Conservation (phyloP, 1,140 invertebrate genomes). For the Cydia splendana region DNA sequence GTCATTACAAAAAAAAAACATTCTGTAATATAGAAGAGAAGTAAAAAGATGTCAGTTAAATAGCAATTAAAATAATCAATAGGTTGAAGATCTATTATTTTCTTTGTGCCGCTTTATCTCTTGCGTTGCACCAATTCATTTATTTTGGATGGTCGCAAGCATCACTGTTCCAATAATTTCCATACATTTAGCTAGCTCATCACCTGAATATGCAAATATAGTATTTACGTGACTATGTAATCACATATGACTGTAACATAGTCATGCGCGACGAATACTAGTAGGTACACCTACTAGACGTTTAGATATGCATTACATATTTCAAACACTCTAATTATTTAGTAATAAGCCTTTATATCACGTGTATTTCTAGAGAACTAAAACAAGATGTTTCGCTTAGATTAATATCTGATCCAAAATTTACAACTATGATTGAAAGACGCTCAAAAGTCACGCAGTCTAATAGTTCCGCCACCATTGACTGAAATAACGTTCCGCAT, state of each 20-base stretch:
- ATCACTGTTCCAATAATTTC: conserved; percentile 3
- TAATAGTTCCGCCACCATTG: conserved; percentile 1
- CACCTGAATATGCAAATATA: not conserved
- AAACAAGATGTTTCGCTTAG: not conserved
- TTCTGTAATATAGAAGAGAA: no score
- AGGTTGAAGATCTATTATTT: not conserved
- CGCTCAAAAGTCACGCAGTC: conserved; percentile 1
- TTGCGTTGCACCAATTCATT: not conserved
- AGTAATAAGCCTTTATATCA: no score
- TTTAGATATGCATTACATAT: no score
- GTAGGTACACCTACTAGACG: not conserved
- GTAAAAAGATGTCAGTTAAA: no score
- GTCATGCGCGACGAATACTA: no score
- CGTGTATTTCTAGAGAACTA: no score
- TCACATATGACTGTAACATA: no score
- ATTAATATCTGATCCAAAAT: not conserved
- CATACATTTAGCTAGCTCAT: not conserved
- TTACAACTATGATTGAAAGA: conserved; percentile 14
- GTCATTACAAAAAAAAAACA: no score
- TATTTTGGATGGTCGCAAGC: conserved; percentile 14
- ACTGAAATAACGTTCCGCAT: not conserved
- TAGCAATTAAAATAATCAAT: not conserved
- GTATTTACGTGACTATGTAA: not conserved
- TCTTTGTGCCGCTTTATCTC: not conserved
- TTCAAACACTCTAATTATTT: no score